phyloP scores from a whole-genome alignment of 2,113 vertebrate genomes.

The Arizona elegans region DNA sequence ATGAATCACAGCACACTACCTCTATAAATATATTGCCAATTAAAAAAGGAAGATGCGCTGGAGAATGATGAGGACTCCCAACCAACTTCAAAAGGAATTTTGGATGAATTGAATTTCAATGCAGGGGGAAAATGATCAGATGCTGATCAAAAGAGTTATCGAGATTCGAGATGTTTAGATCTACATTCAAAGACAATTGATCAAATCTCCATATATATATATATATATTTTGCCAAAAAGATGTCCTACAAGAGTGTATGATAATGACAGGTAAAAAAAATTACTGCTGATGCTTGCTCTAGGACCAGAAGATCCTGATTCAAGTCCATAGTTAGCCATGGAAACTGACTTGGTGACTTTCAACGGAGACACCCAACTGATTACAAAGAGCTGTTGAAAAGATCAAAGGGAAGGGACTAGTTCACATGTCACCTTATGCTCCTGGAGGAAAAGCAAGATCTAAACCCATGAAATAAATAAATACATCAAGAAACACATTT shows the following conservation, averaged over 20 bases:
- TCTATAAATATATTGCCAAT: conserved; percentile 64
- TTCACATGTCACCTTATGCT: not conserved
- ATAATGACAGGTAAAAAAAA: not conserved
- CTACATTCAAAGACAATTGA: not conserved
- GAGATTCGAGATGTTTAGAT: not conserved
- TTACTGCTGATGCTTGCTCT: not conserved
- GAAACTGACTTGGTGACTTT: not conserved
- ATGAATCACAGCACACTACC: conserved; percentile 57
- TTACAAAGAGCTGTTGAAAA: not conserved
- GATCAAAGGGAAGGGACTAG: not conserved
- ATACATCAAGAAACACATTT: not conserved
- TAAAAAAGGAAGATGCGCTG: conserved; percentile 24
- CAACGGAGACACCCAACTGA: not conserved
- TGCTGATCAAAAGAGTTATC: not conserved
- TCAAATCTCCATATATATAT: not conserved
- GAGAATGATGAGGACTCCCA: conserved; percentile 45
- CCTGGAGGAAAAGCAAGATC: not conserved
- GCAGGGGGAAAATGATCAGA: not conserved
- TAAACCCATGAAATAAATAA: not conserved
- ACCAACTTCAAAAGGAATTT: conserved; percentile 38
- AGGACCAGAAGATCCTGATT: not conserved
- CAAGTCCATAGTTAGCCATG: not conserved
- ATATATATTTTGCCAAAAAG: not conserved
- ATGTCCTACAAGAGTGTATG: not conserved
- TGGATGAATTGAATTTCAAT: conserved; percentile 41